Percentiles rank a stretch among this genome's conserved stretches.
Evolutionary conservation across 2,888 invertebrate species (phyloP).

Genomic region (Dasypogon diadema): DNA sequence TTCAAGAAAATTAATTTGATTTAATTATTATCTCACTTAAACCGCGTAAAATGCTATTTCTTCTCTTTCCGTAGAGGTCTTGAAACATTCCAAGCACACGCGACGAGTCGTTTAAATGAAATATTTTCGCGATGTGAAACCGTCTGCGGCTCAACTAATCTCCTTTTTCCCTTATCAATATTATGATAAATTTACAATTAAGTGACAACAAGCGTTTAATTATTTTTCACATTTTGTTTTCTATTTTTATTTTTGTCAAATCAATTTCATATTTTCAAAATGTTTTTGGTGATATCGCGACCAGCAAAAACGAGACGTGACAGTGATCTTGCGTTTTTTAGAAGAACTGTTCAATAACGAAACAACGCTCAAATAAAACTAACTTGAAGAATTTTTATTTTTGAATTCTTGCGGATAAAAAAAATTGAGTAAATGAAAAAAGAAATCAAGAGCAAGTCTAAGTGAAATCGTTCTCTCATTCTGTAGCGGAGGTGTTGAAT

Average conservation of each 20-base stretch:
- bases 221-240: background rate
- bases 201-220: background rate
- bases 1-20: background rate
- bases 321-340: background rate
- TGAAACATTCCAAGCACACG: background rate
- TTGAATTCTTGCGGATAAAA: constrained; percentile 3
- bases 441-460: constrained; percentile 7
- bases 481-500: constrained; percentile 3
- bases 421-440: constrained; percentile 20
- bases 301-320: background rate
- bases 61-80: too few relatives aligned
- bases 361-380: background rate
- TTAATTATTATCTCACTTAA: background rate
- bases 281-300: background rate
- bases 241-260: too few relatives aligned
- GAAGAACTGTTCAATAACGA: background rate
- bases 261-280: background rate
- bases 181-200: constrained; percentile 2
- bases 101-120: constrained; percentile 1
- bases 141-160: background rate
- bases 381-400: constrained; percentile 11
- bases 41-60: background rate
- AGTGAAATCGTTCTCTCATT: constrained; percentile 7
- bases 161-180: background rate
- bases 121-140: background rate